Evolutionary conservation across 1,140 invertebrate genomes (phyloP), one percentile per base, ranked within the genome.

Genomic region (Leptestheria dahalacensis): DNA sequence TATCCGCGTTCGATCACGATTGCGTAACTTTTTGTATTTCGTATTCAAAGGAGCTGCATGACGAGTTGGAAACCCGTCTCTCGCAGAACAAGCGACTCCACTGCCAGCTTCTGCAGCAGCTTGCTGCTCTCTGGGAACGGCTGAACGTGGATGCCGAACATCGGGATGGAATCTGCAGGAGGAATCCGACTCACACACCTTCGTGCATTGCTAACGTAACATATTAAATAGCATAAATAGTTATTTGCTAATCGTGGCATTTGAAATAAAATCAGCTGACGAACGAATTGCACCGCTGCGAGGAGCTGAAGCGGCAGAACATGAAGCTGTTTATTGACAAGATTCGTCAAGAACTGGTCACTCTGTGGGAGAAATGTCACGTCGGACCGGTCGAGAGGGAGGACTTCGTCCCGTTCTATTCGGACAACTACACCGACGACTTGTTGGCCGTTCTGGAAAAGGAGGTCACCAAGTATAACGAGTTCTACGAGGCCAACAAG

Each of bases 351-450:
- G 82, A 90, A 66, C 76, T 90, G 6, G 68, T 72, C 55, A 67
- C 78, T 52, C 79, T 81, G 71, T 90, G 86, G 85, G 78, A 85
- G 59, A 77, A 79, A 64, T 83, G 85, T 56, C 79, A 80, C 67
- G 81, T 79, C 64, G 79, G 78, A 41, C 70, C 75, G 50, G 66
- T 74, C 33, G 74, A 86, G 63, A 73, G 80, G 20, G 73, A 79
- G 18, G 70, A 74, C 41, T 89, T 89, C 68, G 66, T 72, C 2
- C 76, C 78, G 52, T 82, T 75, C 62, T 72, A 69, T 64, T 74
- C 76, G 58, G 76, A 82, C 60, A 78, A 77, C 41, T 86, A 78
- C 67, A 84, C 80, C 28, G 88, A 91, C 66, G 83, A 85, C 66
- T 72, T 86, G 1, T 72, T 91, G 12, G 77, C 78, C 15, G 65